Conservation (phyloP, 2,888 invertebrate species). For the Temnothorax rugatulus region DNA sequence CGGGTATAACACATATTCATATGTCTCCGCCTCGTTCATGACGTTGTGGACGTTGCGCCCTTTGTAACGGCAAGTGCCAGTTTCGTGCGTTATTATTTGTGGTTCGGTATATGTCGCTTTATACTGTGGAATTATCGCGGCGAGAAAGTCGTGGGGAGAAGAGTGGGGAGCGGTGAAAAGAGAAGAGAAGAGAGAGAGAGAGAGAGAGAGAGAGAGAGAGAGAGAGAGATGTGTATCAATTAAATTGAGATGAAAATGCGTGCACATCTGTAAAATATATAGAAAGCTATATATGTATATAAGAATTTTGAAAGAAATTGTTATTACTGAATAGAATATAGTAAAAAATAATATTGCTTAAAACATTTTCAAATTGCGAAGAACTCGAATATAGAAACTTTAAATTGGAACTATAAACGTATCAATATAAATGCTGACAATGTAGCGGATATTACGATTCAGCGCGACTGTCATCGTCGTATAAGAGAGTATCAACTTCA, state of each 20-base stretch:
- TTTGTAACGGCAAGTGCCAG: slow-evolving; percentile 22
- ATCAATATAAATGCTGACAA: neutral
- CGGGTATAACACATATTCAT: neutral
- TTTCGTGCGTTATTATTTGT: slow-evolving; percentile 22
- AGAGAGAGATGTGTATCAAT: neutral
- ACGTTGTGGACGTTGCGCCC: slow-evolving; percentile 9
- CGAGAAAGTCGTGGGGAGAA: neutral
- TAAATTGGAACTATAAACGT: neutral
- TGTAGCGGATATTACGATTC: neutral
- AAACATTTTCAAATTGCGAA: neutral
- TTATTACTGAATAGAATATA: neutral
- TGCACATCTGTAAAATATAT: neutral
- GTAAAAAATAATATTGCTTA: neutral
- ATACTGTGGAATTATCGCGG: neutral
- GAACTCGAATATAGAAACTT: neutral
- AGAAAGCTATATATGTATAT: neutral
- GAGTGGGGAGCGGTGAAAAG: neutral
- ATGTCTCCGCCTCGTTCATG: neutral
- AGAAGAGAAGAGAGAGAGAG: neutral
- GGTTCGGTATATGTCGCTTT: neutral
- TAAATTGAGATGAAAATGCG: slow-evolving; percentile 2
- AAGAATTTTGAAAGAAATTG: neutral
- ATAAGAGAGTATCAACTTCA: slow-evolving; percentile 5
- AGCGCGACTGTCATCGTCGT: neutral
- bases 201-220: neutral